A percentile compares a stretch with the other conserved stretches of the same genome.
Evolutionary conservation across 2,113 vertebrate genomes (phyloP).

Genomic region (Myocastor coypus): DNA sequence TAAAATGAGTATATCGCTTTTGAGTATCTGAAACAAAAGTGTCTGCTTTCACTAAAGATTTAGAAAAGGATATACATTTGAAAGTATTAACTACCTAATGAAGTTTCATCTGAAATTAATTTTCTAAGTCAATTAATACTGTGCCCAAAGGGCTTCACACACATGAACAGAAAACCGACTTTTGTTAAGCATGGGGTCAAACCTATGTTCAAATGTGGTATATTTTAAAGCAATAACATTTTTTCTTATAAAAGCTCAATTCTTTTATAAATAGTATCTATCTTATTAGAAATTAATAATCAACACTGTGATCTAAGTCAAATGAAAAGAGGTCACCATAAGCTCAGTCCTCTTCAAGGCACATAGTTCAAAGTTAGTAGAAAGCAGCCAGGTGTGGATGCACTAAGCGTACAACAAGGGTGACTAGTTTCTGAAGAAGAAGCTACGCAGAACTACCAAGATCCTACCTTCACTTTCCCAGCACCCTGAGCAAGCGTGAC

Average conservation of each 20-base stretch:
- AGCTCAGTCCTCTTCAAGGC: constrained; percentile 18
- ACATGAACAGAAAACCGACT: constrained; percentile 63
- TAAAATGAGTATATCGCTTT: constrained; percentile 39
- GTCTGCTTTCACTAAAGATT: constrained; percentile 73
- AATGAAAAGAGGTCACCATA: constrained; percentile 46
- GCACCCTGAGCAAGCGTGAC: neutral
- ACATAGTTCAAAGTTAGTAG: constrained; percentile 2
- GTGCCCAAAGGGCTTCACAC: constrained; percentile 62
- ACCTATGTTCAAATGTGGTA: neutral
- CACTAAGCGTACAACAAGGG: neutral
- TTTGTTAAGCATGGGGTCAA: constrained; percentile 29
- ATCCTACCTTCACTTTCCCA: neutral
- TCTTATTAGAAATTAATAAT: constrained; percentile 20
- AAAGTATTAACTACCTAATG: constrained; percentile 70
- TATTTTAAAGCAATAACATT: constrained; percentile 42
- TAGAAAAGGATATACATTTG: constrained; percentile 74
- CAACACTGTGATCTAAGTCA: neutral
- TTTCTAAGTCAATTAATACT: constrained; percentile 78
- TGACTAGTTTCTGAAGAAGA: neutral
- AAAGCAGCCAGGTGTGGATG: neutral
- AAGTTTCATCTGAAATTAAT: constrained; percentile 82
- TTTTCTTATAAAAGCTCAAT: constrained; percentile 1
- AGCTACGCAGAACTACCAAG: neutral
- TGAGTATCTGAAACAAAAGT: constrained; percentile 62
- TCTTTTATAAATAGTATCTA: constrained; percentile 39